Conservation (phyloP, 2,797 vertebrate genomes). For the Gambelia wislizenii region DNA sequence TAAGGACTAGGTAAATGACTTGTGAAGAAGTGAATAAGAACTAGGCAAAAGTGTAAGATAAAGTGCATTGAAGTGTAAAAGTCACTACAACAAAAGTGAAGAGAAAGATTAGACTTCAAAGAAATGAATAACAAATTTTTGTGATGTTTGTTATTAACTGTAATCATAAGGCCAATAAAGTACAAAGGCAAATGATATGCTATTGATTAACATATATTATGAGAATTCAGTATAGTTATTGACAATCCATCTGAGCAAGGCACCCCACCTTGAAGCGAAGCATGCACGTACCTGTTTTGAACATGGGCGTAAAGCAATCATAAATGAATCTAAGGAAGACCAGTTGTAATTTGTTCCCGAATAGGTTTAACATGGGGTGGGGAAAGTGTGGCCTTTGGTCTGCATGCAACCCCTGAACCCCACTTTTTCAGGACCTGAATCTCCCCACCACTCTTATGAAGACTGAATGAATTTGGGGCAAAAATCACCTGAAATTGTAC, state of each 20-base stretch:
- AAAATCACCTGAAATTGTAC: no score
- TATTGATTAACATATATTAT: background rate
- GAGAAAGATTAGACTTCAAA: no score
- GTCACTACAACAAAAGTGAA: background rate
- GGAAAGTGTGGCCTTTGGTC: no score
- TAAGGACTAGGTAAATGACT: background rate
- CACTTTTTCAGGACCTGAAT: no score
- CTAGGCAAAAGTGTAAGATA: background rate
- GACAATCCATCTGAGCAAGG: no score
- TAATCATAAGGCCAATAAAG: no score
- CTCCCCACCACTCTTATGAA: no score
- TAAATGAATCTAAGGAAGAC: background rate
- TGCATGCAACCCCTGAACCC: no score
- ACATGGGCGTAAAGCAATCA: no score
- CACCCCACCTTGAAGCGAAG: no score
- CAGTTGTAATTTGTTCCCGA: background rate
- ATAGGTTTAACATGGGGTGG: background rate
- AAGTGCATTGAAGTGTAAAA: background rate
- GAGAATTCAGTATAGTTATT: background rate
- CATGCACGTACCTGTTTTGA: no score
- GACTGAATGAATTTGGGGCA: no score
- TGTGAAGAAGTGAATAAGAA: background rate
- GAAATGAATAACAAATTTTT: background rate
- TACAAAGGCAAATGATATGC: background rate
- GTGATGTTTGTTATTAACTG: background rate